Evolutionary conservation across 2,888 invertebrate genomes (phyloP).

Genomic region (Papilio demoleus): DNA sequence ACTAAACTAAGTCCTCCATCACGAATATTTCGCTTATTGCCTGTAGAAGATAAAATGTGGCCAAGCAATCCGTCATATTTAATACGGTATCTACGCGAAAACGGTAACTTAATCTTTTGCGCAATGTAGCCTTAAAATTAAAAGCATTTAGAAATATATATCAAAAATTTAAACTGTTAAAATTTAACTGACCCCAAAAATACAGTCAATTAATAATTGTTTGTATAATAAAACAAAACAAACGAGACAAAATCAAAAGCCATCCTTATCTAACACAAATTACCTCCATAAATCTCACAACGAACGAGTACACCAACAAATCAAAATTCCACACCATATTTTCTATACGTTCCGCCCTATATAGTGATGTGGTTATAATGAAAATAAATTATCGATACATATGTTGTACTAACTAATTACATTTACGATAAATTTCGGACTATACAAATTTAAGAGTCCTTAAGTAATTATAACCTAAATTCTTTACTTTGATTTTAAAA

Average conservation of each 20-base stretch:
- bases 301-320: constrained; percentile 31
- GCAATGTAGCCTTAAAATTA: too few relatives aligned
- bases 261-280: constrained; percentile 36
- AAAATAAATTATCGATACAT: constrained; percentile 14
- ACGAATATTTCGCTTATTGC: too few relatives aligned
- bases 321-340: constrained; percentile 39
- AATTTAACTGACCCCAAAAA: constrained; percentile 9
- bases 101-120: too few relatives aligned
- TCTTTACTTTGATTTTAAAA: too few relatives aligned
- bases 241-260: constrained; percentile 36
- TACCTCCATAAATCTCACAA: constrained; percentile 38
- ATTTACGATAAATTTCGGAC: too few relatives aligned
- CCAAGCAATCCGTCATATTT: too few relatives aligned
- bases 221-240: constrained; percentile 25
- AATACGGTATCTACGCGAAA: too few relatives aligned
- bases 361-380: constrained; percentile 27
- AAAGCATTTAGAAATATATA: not conserved
- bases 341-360: constrained; percentile 20
- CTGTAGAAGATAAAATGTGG: too few relatives aligned
- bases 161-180: not conserved
- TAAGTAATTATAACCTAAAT: too few relatives aligned
- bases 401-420: too few relatives aligned
- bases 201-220: constrained; percentile 30
- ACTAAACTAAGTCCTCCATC: too few relatives aligned
- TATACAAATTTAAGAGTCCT: too few relatives aligned